A percentile compares a stretch with the other conserved stretches of the same genome.
Conservation (phyloP, 2,797 vertebrate species). For the Poeciliopsis turneri region DNA sequence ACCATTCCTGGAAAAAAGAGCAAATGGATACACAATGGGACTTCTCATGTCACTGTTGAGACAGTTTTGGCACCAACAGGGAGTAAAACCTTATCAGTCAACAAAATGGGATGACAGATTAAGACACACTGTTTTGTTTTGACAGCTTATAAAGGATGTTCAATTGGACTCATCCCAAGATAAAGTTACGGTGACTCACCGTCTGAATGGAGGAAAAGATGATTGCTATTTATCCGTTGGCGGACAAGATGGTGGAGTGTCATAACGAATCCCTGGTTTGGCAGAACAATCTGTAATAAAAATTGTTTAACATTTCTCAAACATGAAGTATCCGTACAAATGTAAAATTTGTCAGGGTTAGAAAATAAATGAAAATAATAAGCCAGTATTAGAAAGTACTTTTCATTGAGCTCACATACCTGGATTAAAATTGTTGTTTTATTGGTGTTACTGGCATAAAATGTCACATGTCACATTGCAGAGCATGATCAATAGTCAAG, state of each 20-base stretch:
- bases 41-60: neutral
- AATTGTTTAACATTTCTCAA: neutral
- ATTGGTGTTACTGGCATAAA: neutral
- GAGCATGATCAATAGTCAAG: too few relatives aligned
- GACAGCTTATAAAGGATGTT: neutral
- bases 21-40: neutral
- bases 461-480: neutral
- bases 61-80: neutral
- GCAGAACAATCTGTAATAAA: neutral
- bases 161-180: conserved; percentile 1
- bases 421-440: neutral
- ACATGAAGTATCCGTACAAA: neutral
- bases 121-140: conserved; percentile 4
- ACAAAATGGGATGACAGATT: neutral
- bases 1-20: neutral
- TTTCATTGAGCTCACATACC: neutral
- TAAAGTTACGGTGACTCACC: conserved; percentile 2
- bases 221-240: conserved; percentile 3
- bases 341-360: neutral
- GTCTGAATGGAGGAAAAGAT: neutral
- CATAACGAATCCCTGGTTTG: neutral
- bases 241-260: neutral
- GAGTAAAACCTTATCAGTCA: neutral
- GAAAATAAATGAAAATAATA: neutral
- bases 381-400: neutral